Percentiles rank a stretch among this genome's conserved stretches.
Evolutionary conservation across 2,113 vertebrate genomes (phyloP).

Genomic region (Neotragus pygmaeus): DNA sequence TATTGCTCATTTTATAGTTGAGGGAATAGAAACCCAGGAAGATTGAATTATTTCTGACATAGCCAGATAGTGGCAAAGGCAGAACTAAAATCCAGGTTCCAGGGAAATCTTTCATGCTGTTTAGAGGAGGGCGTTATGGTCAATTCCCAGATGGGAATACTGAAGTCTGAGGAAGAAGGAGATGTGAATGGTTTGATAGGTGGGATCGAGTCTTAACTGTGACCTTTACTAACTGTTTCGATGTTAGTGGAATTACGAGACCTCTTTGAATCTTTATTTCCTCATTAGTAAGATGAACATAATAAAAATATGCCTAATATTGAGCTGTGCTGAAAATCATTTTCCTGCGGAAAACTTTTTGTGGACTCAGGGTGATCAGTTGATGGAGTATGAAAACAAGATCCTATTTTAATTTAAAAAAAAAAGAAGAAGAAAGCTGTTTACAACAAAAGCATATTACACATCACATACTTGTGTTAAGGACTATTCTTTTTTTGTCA

Average conservation of each 20-base stretch:
- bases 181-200: background rate
- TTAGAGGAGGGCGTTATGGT: background rate
- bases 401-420: background rate
- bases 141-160: background rate
- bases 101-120: background rate
- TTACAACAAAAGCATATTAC: background rate
- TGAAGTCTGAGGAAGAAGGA: background rate
- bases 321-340: background rate
- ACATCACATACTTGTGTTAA: background rate
- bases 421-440: background rate
- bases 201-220: background rate
- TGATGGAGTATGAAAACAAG: background rate
- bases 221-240: background rate
- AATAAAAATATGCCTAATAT: background rate
- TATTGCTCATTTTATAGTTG: background rate
- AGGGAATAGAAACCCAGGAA: background rate
- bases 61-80: background rate
- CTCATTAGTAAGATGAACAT: background rate
- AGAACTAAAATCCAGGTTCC: background rate
- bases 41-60: background rate
- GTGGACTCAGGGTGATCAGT: background rate
- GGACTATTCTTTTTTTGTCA: slow-evolving; percentile 35
- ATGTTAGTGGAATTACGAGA: background rate
- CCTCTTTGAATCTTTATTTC: background rate
- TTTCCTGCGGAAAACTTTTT: background rate